phyloP scores from a whole-genome alignment of 2,113 vertebrate genomes.

The Nicator chloris region DNA sequence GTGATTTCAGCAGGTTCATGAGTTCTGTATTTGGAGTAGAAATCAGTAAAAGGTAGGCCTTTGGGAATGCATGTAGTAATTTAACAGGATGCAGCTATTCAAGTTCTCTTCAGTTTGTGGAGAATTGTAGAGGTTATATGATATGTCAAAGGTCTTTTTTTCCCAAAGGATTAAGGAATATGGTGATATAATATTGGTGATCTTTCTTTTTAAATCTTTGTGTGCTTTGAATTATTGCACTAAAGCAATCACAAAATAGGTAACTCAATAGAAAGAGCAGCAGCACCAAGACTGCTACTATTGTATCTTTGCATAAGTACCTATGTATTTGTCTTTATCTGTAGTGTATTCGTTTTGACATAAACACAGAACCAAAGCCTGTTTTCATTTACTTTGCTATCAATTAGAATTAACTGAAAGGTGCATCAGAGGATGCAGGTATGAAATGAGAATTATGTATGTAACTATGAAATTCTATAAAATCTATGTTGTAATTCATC shows the following conservation, averaged over 20 bases:
- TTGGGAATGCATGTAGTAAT: not conserved
- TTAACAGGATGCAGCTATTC: not conserved
- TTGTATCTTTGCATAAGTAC: not conserved
- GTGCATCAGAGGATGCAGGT: not conserved
- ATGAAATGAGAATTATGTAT: not conserved
- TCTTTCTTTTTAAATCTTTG: not conserved
- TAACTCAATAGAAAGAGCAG: not conserved
- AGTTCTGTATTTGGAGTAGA: not conserved
- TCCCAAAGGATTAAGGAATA: not conserved
- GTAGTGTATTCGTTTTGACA: not conserved
- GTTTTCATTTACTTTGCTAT: not conserved
- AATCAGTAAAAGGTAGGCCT: not conserved
- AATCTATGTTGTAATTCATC: not conserved
- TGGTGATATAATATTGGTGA: not conserved
- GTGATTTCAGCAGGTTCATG: not conserved
- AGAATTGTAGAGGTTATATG: not conserved
- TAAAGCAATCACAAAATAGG: not conserved
- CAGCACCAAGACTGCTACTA: not conserved
- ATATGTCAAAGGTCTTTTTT: not conserved
- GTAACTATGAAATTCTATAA: not conserved
- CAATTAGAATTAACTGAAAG: not conserved
- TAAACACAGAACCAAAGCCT: not conserved
- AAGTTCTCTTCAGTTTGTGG: not conserved
- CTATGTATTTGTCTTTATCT: not conserved
- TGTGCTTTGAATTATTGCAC: not conserved